Percentiles rank a stretch among this genome's conserved stretches.
These are phyloP conservation scores for Pollenia angustigena DNA, from an alignment of 2,888 invertebrate species.

Conservation along the genomic window DNA sequence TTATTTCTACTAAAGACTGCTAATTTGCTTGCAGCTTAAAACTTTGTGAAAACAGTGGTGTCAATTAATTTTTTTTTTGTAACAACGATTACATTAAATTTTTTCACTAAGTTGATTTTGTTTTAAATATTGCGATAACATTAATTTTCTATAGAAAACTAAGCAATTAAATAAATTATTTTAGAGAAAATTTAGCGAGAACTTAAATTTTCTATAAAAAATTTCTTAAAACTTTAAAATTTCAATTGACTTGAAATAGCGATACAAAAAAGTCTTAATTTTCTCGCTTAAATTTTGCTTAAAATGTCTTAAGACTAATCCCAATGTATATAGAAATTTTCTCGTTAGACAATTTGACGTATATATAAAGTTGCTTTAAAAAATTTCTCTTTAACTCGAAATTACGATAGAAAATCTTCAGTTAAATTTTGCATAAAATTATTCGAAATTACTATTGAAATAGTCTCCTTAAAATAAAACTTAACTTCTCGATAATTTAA, in stretches of 20 bases:
- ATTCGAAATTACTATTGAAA: too few species aligned
- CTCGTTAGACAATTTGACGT: not conserved
- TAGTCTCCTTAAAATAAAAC: too few species aligned
- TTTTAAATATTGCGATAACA: not conserved
- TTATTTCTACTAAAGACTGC: not conserved
- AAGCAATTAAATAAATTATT: not conserved
- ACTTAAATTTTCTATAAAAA: not conserved
- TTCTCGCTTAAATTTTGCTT: not conserved
- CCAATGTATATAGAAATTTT: not conserved
- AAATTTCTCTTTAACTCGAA: too few species aligned
- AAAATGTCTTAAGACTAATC: not conserved
- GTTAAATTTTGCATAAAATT: too few species aligned
- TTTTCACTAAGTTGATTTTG: too few species aligned
- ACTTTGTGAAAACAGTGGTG: not conserved
- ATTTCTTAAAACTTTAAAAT: not conserved
- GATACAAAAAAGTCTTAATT: too few species aligned
- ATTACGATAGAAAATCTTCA: too few species aligned
- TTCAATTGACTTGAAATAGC: too few species aligned
- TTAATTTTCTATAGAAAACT: not conserved
- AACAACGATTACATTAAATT: not conserved
- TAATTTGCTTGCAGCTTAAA: constrained; percentile 4
- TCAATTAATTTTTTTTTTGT: too few species aligned
- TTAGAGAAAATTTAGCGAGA: not conserved
- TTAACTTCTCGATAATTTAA: too few species aligned
- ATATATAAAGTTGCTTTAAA: too few species aligned